Evolutionary conservation across 2,113 vertebrate species (phyloP), one percentile per base, ranked within the genome.

Genomic region (Lophochroa leadbeateri): DNA sequence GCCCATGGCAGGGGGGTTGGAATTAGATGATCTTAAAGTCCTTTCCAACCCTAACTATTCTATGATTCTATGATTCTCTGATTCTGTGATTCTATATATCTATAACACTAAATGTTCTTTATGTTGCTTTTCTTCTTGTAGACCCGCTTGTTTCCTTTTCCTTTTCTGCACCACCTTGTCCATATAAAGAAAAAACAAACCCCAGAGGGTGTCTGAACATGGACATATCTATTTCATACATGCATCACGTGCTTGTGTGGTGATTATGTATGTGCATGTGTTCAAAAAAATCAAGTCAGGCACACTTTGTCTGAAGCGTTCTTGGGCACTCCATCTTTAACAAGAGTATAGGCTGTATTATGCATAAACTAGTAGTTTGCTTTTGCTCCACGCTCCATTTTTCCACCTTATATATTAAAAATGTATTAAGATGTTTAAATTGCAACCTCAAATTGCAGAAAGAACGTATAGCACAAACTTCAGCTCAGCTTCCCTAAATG

Each of bases 211-310:
- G 3, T 17, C 17, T 70, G 33, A 35, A 60, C 33, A 82, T 21
- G 18, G 53, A 33, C 31, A 33, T 33, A 58, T 23, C 5, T 4
- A n/a, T 52, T 88, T 83, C 37, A 53, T 33, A 7, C 1, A 50
- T 5, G 9, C 4, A 17, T 46, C 8, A 19, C 0, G 3, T 1
- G 1, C 23, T 39, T n/a, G 9, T 55, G 37, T 33, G 10, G 5
- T 0, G 1, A 23, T 39, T 37, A 7, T 41, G 15, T 29, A 6
- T 21, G 11, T 16, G 3, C 1, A 3, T 0, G 1, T n/a, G 11
- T 43, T 19, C 2, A 64, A 79, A 88, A 78, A 58, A 47, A 27
- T 14, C 13, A 60, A 39, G 4, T 31, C 8, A 5, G 11, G 1
- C 2, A 50, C 11, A 60, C 10, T 15, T 65, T 19, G 4, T 35